These are phyloP conservation scores for Tanytarsus gracilentus DNA, from an alignment of 2,888 invertebrate genomes.

Conservation along the genomic window DNA sequence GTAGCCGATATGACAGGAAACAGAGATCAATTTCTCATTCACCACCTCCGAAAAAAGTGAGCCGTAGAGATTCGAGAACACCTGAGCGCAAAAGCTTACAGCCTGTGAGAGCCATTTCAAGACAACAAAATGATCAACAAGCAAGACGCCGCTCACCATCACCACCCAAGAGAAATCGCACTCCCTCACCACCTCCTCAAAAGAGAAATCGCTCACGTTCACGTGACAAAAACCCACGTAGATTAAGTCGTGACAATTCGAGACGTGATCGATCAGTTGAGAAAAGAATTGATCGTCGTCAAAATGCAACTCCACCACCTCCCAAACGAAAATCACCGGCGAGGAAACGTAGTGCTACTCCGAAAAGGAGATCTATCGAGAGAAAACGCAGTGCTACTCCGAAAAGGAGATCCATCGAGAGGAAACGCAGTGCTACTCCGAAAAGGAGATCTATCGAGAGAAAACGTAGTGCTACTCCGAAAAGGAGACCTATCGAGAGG, in stretches of 20 bases:
- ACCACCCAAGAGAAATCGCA: neutral
- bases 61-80: no score
- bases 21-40: neutral
- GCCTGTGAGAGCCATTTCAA: no score
- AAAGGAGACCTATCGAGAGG: neutral
- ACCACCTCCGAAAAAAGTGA: neutral
- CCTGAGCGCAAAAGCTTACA: no score
- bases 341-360: conserved; percentile 31
- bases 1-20: no score
- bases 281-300: no score
- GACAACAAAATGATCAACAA: no score
- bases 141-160: conserved; percentile 26
- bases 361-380: conserved; percentile 39
- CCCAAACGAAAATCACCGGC: conserved; percentile 26
- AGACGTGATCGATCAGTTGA: no score
- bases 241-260: no score
- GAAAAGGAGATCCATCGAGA: neutral
- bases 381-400: neutral
- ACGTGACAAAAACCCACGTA: neutral
- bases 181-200: conserved; percentile 14
- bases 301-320: neutral
- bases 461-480: no score
- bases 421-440: neutral
- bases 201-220: neutral
- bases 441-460: neutral